phyloP scores from a whole-genome alignment of 2,797 vertebrate genomes.

The Lithobates sylvaticus region DNA sequence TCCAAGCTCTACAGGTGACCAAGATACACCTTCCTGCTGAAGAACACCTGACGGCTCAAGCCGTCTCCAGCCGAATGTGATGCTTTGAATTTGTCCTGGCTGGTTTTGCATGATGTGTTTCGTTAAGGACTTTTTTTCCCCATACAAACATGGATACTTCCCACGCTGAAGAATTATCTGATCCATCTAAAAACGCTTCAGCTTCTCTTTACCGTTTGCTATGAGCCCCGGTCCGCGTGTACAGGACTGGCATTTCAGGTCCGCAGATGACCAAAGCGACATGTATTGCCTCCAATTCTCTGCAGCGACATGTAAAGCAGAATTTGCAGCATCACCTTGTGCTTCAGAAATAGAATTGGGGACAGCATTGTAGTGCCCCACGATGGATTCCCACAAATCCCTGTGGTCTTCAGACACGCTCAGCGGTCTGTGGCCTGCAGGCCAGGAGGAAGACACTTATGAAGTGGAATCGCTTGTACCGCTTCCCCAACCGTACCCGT shows the following conservation, averaged over 20 bases:
- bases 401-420: conserved; percentile 81
- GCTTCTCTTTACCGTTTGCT: neutral
- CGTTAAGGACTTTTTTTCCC: conserved; percentile 64
- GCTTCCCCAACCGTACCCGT: conserved; percentile 89
- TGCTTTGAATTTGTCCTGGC: neutral
- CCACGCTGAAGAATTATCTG: conserved; percentile 34
- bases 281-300: conserved; percentile 25
- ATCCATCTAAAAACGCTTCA: neutral
- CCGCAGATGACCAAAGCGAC: conserved; percentile 70
- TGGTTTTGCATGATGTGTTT: conserved; percentile 25
- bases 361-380: conserved; percentile 35
- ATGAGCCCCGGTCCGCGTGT: conserved; percentile 67
- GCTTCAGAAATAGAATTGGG: conserved; percentile 31
- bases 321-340: neutral
- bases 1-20: neutral
- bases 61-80: no score
- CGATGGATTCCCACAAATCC: conserved; percentile 89
- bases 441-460: conserved; percentile 86
- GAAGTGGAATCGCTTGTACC: conserved; percentile 95
- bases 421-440: conserved; percentile 78
- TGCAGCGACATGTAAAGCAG: conserved; percentile 37
- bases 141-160: conserved; percentile 63
- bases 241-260: conserved; percentile 62
- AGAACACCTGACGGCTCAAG: neutral
- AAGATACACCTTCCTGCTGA: neutral